Evolutionary conservation across 30 jellyfish, hydroid and myxozoan species (phyloP), one percentile per base, ranked within the genome.

Genomic region (Clytia hemisphaerica): DNA sequence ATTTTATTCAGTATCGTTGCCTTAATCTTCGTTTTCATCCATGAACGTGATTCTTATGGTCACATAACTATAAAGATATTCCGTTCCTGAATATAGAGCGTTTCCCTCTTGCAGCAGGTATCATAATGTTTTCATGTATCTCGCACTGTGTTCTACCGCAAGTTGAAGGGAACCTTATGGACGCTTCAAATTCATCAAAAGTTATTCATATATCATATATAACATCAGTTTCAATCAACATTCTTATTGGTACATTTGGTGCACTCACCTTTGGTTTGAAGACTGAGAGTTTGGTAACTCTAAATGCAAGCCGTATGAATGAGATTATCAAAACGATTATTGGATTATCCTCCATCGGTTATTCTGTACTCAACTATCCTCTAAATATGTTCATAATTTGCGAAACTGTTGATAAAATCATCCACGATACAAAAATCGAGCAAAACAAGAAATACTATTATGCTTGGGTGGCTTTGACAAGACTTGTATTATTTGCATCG

Each of bases 231-330:
- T 12, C 55, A 30, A 15, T 77, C n/a, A 77, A 77, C 28, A 19
- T 67, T 29, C 16, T 35, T 1, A 29, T 66, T 54, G 84, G 76
- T 18, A 48, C 58, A 25, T 19, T 67, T 9, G 83, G 83, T 15
- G 83, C 83, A n/a, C 21, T 77, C 37, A 55, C 84, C n/a, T 77
- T 65, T 37, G 83, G 83, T 2, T 15, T 37, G 19, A 15, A 66
- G 0, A 33, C 82, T 19, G 24, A 77, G 25, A 50, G 36, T 3
- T 48, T 77, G 1, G 75, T 67, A 18, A 36, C 84, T 3, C 12
- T 67, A 37, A 53, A 67, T 44, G 50, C 67, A 19, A 3, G 58
- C 4, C 27, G 34, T 14, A 26, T 30, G 3, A 27, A 57, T n/a
- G 15, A 29, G 16, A 55, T 37, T 49, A 37, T 44, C 19, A 38